phyloP scores from a whole-genome alignment of 2,888 invertebrate species.

The Hypomecis punctinalis region DNA sequence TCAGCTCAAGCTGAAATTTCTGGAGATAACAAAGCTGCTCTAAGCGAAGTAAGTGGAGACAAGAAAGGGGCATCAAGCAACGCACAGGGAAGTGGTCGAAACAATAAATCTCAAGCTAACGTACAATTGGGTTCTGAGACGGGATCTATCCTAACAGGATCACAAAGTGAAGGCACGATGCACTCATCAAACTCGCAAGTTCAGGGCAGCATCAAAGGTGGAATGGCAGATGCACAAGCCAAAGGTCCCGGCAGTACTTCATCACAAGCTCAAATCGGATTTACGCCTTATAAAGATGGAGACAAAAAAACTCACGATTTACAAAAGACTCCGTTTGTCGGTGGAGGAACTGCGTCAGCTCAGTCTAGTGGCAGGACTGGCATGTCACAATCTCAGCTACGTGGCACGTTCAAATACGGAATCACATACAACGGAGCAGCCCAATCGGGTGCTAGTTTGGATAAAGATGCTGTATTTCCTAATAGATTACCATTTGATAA shows the following conservation, averaged over 20 bases:
- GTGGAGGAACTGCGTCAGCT: slow-evolving; percentile 91
- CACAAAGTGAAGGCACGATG: slow-evolving; percentile 90
- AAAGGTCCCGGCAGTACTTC: slow-evolving; percentile 93
- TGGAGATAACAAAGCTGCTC: slow-evolving; percentile 89
- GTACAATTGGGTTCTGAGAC: slow-evolving; percentile 90
- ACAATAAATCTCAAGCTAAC: slow-evolving; percentile 91
- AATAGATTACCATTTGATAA: slow-evolving; percentile 74
- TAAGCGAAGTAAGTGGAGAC: slow-evolving; percentile 88
- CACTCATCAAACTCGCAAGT: slow-evolving; percentile 93
- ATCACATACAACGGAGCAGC: slow-evolving; percentile 92
- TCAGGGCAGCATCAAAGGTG: slow-evolving; percentile 92
- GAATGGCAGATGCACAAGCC: slow-evolving; percentile 94
- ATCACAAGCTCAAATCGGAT: slow-evolving; percentile 95
- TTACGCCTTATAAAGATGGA: slow-evolving; percentile 89
- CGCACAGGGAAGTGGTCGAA: slow-evolving; percentile 90
- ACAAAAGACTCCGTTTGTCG: slow-evolving; percentile 86
- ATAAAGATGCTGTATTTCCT: slow-evolving; percentile 81
- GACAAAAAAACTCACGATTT: slow-evolving; percentile 80
- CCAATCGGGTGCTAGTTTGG: slow-evolving; percentile 91
- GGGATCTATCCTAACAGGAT: slow-evolving; percentile 90
- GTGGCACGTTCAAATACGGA: slow-evolving; percentile 92
- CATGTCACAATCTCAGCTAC: slow-evolving; percentile 92
- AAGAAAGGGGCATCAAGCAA: slow-evolving; percentile 90
- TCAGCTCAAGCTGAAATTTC: slow-evolving; percentile 93
- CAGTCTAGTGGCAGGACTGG: slow-evolving; percentile 91